Conservation (phyloP, 2,797 vertebrate genomes). For the Salmo trutta region DNA sequence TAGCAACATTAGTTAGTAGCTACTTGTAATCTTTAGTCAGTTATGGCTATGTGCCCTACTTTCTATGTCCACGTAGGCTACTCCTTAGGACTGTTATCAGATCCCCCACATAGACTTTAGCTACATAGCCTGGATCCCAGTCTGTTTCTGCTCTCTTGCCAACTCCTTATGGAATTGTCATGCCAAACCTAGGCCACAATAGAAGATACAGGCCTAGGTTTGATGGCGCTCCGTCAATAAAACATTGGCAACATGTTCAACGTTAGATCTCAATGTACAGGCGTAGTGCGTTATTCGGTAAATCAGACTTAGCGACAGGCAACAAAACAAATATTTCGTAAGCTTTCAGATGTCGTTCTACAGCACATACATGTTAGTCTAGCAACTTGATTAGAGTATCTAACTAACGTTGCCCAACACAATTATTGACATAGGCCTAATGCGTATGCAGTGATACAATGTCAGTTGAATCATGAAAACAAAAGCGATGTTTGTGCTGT, state of each 20-base stretch:
- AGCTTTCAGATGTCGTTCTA: neutral
- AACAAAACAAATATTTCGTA: neutral
- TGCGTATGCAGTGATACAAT: neutral
- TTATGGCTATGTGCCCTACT: neutral
- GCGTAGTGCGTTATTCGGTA: neutral
- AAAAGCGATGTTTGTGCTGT: constrained; percentile 32
- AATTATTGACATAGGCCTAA: neutral
- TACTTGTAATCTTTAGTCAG: neutral
- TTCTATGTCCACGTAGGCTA: neutral
- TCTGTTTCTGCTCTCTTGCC: too few species aligned
- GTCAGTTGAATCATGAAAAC: constrained; percentile 10
- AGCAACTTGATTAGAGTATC: too few species aligned
- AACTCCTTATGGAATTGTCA: too few species aligned
- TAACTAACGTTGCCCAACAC: neutral
- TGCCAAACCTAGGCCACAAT: too few species aligned
- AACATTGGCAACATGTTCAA: neutral
- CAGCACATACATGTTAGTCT: neutral
- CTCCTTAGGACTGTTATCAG: neutral
- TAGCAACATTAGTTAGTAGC: neutral
- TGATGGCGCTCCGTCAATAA: too few species aligned
- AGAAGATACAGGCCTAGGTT: too few species aligned
- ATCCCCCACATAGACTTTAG: too few species aligned
- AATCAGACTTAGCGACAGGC: neutral
- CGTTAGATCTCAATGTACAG: neutral
- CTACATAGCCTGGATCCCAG: too few species aligned